These are phyloP conservation scores for Drosophila simulans DNA, from an alignment of 1,140 invertebrate species.

Conservation along the genomic window DNA sequence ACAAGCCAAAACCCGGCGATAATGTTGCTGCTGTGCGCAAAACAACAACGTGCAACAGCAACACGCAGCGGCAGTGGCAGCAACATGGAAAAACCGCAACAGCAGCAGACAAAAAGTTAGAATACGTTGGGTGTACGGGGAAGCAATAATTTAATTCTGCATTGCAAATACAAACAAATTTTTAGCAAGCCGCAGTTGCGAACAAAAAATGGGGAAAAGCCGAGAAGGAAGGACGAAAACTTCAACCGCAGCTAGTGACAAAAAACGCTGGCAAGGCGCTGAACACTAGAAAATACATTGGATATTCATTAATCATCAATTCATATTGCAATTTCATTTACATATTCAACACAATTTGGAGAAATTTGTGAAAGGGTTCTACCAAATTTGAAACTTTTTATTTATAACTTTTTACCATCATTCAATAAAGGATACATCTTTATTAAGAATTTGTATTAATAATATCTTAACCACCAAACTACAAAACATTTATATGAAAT, in stretches of 20 bases:
- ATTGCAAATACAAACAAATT: conserved; percentile 82
- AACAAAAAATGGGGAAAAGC: neutral
- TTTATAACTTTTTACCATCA: neutral
- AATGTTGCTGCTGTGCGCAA: conserved; percentile 76
- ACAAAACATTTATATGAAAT: too few relatives aligned
- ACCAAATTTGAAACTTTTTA: neutral
- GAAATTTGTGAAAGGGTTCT: neutral
- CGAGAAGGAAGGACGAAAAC: conserved; percentile 49
- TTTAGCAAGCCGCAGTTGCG: conserved; percentile 71
- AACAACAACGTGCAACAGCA: conserved; percentile 54
- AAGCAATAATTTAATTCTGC: conserved; percentile 82
- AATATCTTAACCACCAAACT: too few relatives aligned
- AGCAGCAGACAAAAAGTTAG: conserved; percentile 39
- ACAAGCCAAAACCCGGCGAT: conserved; percentile 66
- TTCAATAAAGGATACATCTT: too few relatives aligned
- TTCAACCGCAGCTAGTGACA: conserved; percentile 70
- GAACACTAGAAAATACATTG: conserved; percentile 6
- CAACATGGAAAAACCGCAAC: conserved; percentile 42
- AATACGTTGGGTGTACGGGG: conserved; percentile 38
- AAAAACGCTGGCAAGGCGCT: conserved; percentile 45
- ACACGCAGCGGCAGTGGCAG: conserved; percentile 21
- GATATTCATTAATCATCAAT: neutral
- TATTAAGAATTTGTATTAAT: too few relatives aligned
- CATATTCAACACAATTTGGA: neutral
- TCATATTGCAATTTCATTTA: neutral